A percentile compares a stretch with the other conserved stretches of the same genome.
phyloP scores from a whole-genome alignment of 92 coral and sea anemone genomes.

The Pocillopora grandis region DNA sequence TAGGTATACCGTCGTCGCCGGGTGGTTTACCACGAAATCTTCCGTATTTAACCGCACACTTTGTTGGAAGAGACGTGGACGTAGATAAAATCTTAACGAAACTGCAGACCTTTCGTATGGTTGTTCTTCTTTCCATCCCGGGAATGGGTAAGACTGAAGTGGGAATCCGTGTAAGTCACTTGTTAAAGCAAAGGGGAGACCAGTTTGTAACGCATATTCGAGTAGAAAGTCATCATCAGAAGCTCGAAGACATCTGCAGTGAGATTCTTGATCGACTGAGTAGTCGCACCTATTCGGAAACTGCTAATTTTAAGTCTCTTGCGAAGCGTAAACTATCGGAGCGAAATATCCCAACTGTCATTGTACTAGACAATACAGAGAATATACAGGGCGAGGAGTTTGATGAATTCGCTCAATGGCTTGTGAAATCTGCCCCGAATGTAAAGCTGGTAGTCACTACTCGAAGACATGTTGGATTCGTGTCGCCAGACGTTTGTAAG shows the following conservation, averaged over 20 bases:
- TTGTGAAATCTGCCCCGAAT: conserved; percentile 6
- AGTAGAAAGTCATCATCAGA: conserved; percentile 21
- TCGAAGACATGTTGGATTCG: neutral
- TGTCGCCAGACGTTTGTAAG: conserved; percentile 3
- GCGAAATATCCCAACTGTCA: conserved; percentile 20
- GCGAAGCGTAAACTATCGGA: conserved; percentile 26
- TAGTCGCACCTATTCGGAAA: conserved; percentile 13
- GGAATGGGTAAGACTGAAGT: conserved; percentile 38
- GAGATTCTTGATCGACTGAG: conserved; percentile 34
- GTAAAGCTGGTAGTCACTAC: conserved; percentile 23
- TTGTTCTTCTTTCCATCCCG: conserved; percentile 36
- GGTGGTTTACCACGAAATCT: neutral
- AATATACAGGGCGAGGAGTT: conserved; percentile 42
- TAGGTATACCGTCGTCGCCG: neutral
- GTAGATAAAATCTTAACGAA: neutral
- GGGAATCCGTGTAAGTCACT: too few relatives aligned
- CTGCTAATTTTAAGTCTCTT: conserved; percentile 34
- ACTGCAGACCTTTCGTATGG: conserved; percentile 2
- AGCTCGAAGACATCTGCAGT: conserved; percentile 18
- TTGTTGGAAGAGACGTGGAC: conserved; percentile 16
- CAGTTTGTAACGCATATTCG: conserved; percentile 13
- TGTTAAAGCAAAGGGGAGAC: neutral
- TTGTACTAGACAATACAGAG: conserved; percentile 61
- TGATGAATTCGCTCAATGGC: neutral
- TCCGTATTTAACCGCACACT: neutral